Evolutionary conservation across 2,113 vertebrate genomes (phyloP).

Genomic region (Trogon melanurus): DNA sequence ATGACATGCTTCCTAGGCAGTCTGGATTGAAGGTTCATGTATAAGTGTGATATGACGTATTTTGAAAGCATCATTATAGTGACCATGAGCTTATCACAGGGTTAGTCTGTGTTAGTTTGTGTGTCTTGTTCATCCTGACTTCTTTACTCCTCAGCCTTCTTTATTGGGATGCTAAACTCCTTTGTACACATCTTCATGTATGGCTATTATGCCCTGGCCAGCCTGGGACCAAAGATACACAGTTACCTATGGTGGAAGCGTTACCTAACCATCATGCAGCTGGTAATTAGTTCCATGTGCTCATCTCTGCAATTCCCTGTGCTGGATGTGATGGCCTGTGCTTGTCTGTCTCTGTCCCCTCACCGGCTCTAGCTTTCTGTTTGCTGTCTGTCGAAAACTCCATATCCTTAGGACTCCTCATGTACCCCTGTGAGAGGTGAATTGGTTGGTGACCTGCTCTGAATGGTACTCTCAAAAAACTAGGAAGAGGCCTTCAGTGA

Average conservation of each 20-base stretch:
- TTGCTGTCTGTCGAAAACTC: background rate
- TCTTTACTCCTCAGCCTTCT: constrained; percentile 71
- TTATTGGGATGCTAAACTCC: constrained; percentile 78
- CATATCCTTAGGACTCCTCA: background rate
- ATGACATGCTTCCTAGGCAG: background rate
- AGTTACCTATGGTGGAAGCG: constrained; percentile 81
- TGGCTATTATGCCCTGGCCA: constrained; percentile 75
- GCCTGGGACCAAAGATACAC: constrained; percentile 73
- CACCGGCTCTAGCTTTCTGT: background rate
- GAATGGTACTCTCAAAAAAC: background rate
- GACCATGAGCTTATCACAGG: background rate
- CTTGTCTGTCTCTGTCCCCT: background rate
- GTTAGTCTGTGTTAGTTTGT: background rate
- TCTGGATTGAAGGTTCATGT: background rate
- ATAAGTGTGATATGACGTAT: background rate
- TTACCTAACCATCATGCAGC: constrained; percentile 80
- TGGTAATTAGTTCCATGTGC: constrained; percentile 69
- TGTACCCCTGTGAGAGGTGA: background rate
- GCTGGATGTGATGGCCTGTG: background rate
- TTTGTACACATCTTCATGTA: constrained; percentile 81
- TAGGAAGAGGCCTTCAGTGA: background rate
- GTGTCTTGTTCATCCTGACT: background rate
- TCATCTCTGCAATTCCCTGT: background rate
- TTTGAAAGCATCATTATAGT: background rate
- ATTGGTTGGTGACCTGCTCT: background rate